phyloP scores from a whole-genome alignment of 2,888 invertebrate genomes.

The Pseudanteris insignis region DNA sequence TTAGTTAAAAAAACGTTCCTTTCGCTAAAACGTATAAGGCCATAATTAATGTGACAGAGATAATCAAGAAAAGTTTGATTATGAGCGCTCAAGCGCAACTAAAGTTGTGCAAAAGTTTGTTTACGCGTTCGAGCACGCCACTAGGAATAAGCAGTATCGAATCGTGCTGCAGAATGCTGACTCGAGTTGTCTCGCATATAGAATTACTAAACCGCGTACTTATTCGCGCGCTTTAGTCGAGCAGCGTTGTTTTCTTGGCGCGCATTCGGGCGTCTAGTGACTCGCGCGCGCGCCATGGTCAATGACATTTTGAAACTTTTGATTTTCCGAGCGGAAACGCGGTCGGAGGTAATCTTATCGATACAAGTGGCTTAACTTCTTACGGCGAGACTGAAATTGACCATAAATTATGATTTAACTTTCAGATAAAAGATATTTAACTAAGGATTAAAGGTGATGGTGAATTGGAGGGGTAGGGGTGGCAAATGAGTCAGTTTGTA shows the following conservation, averaged over 20 bases:
- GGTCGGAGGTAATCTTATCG: no score
- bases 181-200: slow-evolving; percentile 4
- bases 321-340: no score
- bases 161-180: slow-evolving; percentile 11
- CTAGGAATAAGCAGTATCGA: slow-evolving; percentile 12
- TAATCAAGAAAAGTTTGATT: slow-evolving; percentile 40
- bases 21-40: slow-evolving; percentile 35
- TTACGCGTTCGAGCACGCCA: slow-evolving; percentile 18
- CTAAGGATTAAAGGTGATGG: no score
- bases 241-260: slow-evolving; percentile 2
- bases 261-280: no score
- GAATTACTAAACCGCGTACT: slow-evolving; percentile 24
- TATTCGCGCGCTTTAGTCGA: slow-evolving; percentile 4
- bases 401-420: no score
- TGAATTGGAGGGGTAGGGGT: no score
- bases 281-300: no score
- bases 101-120: slow-evolving; percentile 36
- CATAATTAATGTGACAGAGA: slow-evolving; percentile 35
- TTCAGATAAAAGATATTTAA: no score
- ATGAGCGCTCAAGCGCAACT: slow-evolving; percentile 31
- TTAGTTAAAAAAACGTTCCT: slow-evolving; percentile 30
- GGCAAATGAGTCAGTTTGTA: no score
- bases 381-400: no score
- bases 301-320: no score
- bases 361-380: no score